phyloP scores from a whole-genome alignment of 2,888 invertebrate species.

The Alentia gelatinosa region DNA sequence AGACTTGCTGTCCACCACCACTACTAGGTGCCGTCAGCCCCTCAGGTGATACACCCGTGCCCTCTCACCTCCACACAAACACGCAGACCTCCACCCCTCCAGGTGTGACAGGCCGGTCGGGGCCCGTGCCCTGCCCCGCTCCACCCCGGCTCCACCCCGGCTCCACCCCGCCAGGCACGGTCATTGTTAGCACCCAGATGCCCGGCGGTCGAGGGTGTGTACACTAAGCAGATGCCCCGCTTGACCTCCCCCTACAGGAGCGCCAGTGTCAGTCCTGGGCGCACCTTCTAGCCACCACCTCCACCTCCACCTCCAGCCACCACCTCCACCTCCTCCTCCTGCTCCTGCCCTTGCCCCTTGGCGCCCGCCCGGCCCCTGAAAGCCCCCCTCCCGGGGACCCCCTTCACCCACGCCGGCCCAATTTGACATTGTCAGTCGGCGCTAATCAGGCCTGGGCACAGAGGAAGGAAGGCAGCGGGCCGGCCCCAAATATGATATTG shows the following conservation, averaged over 20 bases:
- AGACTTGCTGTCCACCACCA: neutral
- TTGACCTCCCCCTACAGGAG: neutral
- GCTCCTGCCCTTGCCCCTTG: neutral
- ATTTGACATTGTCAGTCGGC: constrained; percentile 48
- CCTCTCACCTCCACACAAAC: neutral
- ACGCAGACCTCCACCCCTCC: neutral
- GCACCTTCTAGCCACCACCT: neutral
- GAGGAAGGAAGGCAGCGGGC: constrained; percentile 49
- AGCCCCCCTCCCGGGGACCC: neutral
- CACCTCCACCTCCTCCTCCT: neutral
- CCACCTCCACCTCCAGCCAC: neutral
- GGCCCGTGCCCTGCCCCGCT: neutral
- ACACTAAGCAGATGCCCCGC: constrained; percentile 17
- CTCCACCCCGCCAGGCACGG: neutral
- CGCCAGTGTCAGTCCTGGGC: neutral
- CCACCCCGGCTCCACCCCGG: neutral
- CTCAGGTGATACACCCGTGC: neutral
- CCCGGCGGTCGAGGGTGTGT: neutral
- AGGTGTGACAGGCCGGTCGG: neutral
- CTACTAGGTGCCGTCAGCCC: neutral
- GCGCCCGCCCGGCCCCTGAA: constrained; percentile 16
- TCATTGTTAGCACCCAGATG: neutral
- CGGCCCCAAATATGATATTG: constrained; percentile 52
- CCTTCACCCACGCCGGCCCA: constrained; percentile 24
- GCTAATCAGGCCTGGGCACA: constrained; percentile 26